phyloP scores from a whole-genome alignment of 2,113 vertebrate species.

The Naja naja region DNA sequence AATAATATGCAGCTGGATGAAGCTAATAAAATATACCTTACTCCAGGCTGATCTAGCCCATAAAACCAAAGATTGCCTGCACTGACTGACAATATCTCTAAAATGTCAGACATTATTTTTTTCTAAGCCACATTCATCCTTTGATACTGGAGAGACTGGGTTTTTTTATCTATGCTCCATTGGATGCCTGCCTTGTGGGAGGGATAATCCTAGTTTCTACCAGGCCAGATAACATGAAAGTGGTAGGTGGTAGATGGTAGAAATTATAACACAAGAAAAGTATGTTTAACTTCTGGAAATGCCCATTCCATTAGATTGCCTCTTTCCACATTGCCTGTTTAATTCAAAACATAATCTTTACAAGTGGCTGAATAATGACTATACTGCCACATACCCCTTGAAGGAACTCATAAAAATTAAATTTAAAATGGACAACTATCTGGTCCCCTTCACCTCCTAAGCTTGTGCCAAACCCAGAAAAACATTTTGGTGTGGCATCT shows the following conservation, averaged over 20 bases:
- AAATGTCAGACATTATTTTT: background rate
- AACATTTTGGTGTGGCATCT: slow-evolving; percentile 44
- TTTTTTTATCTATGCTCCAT: background rate
- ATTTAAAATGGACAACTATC: background rate
- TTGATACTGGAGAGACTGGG: background rate
- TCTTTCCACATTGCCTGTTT: background rate
- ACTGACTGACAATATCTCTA: background rate
- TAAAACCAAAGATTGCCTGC: background rate
- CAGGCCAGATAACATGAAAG: background rate
- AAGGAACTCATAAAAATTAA: background rate
- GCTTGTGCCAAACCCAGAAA: slow-evolving; percentile 34
- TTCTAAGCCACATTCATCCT: background rate
- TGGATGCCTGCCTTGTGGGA: background rate
- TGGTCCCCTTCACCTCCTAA: background rate
- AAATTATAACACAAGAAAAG: background rate
- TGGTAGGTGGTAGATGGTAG: background rate
- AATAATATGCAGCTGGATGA: background rate
- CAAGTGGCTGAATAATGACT: background rate
- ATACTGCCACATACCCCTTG: fast-evolving
- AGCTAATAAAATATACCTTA: background rate
- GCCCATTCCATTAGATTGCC: background rate
- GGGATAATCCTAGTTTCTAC: background rate
- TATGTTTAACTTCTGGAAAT: background rate
- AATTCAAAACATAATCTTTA: background rate
- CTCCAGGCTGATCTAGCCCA: background rate